Evolutionary conservation across 2,113 vertebrate genomes (phyloP), one percentile per base, ranked within the genome.

Genomic region (Bambusicola thoracicus): DNA sequence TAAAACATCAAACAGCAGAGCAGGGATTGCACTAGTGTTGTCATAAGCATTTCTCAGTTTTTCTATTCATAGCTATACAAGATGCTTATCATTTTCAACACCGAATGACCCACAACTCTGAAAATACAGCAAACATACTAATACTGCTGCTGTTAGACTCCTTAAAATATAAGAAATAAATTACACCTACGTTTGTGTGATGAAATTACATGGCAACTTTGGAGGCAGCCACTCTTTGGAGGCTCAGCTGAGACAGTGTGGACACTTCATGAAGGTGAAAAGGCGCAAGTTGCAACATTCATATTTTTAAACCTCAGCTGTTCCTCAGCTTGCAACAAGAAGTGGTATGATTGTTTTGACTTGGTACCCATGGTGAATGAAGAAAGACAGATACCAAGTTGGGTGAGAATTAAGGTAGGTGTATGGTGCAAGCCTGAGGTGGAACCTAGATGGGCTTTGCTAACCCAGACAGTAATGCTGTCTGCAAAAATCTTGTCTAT

Each of bases 11-110:
- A 85, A 85, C 43, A 91, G n/a, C 58, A 69, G 59, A 76, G 68
- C 81, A 87, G 63, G 43, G 62, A 82, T 46, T 93, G 63, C 83
- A 87, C 76, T 85, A 77, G 63, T 25, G 12, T 46, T 49, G 72
- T 59, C 2, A 1, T 48, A 81, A 74, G 32, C 22, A 41, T 25
- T 66, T 67, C 17, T 77, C 72, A 19, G 12, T 30, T 89, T 55
- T 85, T 85, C 75, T 74, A 34, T 48, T 83, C 68, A 34, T 30
- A 91, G 76, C 85, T 56, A 88, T 72, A 81, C 87, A 77, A 85
- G 61, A 68, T 61, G 79, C 27, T 2, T 63, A 36, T 65, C 0
- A 73, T 72, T 87, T 91, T 81, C 75, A 81, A 63, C 44, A 75
- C 2, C 0, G 3, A 85, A 59, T 75, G 59, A 87, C 51, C 92